These are phyloP conservation scores for Lordiphosa stackelbergi DNA, from an alignment of 1,140 invertebrate species.

Conservation along the genomic window DNA sequence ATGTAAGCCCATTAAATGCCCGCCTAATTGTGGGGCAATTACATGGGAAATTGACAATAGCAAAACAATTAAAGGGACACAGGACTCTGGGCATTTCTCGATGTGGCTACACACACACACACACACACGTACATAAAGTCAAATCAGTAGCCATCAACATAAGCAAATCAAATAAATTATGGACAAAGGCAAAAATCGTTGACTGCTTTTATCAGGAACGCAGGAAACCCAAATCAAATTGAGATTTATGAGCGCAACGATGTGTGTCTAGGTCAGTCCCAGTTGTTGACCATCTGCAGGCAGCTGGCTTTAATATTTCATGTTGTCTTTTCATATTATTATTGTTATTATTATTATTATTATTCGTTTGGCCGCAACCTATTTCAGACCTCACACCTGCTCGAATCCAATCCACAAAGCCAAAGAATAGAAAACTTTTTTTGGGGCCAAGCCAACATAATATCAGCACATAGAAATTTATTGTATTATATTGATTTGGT, in stretches of 20 bases:
- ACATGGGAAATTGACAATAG: slow-evolving; percentile 66
- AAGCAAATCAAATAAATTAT: slow-evolving; percentile 66
- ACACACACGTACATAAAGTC: slow-evolving; percentile 28
- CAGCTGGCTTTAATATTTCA: slow-evolving; percentile 53
- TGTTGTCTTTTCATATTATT: slow-evolving; percentile 55
- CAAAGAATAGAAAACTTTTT: background rate
- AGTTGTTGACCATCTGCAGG: slow-evolving; percentile 21
- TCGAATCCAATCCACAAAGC: background rate
- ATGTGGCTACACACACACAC: slow-evolving; percentile 10
- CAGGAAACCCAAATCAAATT: slow-evolving; percentile 66
- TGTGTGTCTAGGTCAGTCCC: slow-evolving; percentile 65
- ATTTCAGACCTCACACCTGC: slow-evolving; percentile 44
- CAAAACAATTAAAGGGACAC: slow-evolving; percentile 62
- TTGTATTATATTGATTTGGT: slow-evolving; percentile 57
- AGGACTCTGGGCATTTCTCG: slow-evolving; percentile 14
- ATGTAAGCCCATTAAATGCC: slow-evolving; percentile 50
- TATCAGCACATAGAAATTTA: slow-evolving; percentile 41
- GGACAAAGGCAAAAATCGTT: slow-evolving; percentile 43
- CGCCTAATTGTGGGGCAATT: slow-evolving; percentile 61
- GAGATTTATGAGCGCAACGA: slow-evolving; percentile 71
- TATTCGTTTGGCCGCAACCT: slow-evolving; percentile 10
- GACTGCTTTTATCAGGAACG: slow-evolving; percentile 14
- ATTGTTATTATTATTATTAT: slow-evolving; percentile 3
- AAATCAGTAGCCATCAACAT: slow-evolving; percentile 38
- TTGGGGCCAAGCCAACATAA: slow-evolving; percentile 15